Evolutionary conservation across 2,797 vertebrate species (phyloP).

Genomic region (Molossus molossus): DNA sequence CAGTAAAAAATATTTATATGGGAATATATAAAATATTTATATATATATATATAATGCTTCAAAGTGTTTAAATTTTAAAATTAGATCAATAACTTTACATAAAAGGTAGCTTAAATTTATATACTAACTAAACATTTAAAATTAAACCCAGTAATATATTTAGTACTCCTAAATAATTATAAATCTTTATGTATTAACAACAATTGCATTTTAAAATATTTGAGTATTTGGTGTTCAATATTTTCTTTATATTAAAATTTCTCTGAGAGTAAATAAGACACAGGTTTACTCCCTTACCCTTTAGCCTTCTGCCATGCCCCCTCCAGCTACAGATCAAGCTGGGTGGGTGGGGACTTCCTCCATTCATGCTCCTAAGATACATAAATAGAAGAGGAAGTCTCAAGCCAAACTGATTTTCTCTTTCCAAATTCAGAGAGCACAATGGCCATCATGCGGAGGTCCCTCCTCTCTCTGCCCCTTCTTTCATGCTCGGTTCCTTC

Average conservation of each 20-base stretch:
- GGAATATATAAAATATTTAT: neutral
- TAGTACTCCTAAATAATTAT: neutral
- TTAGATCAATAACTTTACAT: neutral
- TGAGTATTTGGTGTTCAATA: neutral
- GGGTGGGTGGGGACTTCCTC: neutral
- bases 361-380: neutral
- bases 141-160: neutral
- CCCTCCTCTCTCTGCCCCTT: neutral
- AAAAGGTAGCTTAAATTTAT: neutral
- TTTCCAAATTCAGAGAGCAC: neutral
- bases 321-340: neutral
- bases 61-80: conserved; percentile 41
- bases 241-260: neutral
- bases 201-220: neutral
- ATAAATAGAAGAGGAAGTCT: neutral
- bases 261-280: neutral
- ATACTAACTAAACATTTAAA: neutral
- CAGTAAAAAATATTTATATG: neutral
- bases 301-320: neutral
- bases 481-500: neutral
- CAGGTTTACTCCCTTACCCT: no score
- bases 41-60: neutral
- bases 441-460: neutral
- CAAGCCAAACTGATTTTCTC: neutral
- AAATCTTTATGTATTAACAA: neutral